Evolutionary conservation across 1,140 invertebrate genomes (phyloP), one percentile per base, ranked within the genome.

Genomic region (Drosophila arawakana): DNA sequence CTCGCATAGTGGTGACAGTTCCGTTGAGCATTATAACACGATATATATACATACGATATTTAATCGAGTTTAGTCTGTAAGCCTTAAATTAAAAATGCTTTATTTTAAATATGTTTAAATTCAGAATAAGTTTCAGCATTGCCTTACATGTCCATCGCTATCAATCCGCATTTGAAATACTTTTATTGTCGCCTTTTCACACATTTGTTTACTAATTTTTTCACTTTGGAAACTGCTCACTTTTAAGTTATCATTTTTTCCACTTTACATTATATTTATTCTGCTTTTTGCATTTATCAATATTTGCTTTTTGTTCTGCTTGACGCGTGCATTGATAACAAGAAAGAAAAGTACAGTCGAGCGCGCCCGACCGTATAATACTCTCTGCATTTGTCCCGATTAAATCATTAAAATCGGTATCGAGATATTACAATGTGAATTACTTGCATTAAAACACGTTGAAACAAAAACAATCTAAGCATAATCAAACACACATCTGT

Each of bases 141-240:
- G 2, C 25, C 11, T 54, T 68, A 77, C 65, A 67, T 30, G 39
- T 5, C 25, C 72, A 75, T 70, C 75, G 55, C 74, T 50, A 68
- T 39, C 8, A 34, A 4, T 46, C 39, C 37, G 37, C 57, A 46
- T 60, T 73, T 61, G 47, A 25, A n/a, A 46, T 15, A 54, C 66
- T 70, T 86, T 81, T 86, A 66, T 76, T 65, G 82, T 67, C 81
- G 75, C 72, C 78, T 81, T 86, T 88, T 85, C 81, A 78, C 75
- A 71, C 74, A 78, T 67, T 81, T 74, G 65, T 84, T 70, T 71
- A 62, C 76, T 85, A 81, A 81, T 73, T 78, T 76, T 86, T 70
- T 79, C 47, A 67, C 55, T 54, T 67, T 76, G 59, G 66, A 50
- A 39, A 52, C 44, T 57, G 78, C 52, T 55, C 15, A 35, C 46